Evolutionary conservation across 2,113 vertebrate genomes (phyloP).

Genomic region (Cebidichthys violaceus): DNA sequence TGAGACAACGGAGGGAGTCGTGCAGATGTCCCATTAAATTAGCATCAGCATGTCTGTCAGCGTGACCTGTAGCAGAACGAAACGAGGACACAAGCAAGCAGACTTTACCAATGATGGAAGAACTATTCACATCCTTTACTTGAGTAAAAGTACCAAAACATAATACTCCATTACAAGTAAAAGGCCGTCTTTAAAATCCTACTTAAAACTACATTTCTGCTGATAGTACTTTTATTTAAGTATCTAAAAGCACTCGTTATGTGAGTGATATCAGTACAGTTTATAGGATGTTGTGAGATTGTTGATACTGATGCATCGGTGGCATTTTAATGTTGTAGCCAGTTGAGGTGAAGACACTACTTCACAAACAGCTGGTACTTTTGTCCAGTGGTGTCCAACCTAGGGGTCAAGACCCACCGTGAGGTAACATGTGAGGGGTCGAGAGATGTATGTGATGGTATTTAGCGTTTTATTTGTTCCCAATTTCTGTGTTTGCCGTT

Average conservation of each 20-base stretch:
- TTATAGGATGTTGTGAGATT: not conserved
- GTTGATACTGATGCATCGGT: not conserved
- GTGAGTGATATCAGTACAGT: too few species aligned
- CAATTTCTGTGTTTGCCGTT: too few species aligned
- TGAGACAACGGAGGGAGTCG: not conserved
- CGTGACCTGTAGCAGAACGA: conserved; percentile 48
- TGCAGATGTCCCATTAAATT: conserved; percentile 42
- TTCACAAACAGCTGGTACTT: not conserved
- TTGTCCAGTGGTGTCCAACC: not conserved
- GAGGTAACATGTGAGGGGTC: too few species aligned
- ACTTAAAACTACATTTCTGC: not conserved
- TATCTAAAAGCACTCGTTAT: not conserved
- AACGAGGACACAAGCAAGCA: conserved; percentile 48
- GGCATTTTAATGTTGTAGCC: not conserved
- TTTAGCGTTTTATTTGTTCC: too few species aligned
- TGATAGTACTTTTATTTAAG: too few species aligned
- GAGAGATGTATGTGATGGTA: too few species aligned
- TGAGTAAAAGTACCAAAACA: not conserved
- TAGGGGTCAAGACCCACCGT: not conserved
- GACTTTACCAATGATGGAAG: not conserved
- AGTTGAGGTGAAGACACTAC: not conserved
- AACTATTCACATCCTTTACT: not conserved
- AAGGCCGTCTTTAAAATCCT: not conserved
- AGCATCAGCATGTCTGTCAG: conserved; percentile 27
- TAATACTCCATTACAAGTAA: not conserved